Percentiles rank a stretch among this genome's conserved stretches.
Evolutionary conservation across 2,113 vertebrate species (phyloP).

Genomic region (Pica pica): DNA sequence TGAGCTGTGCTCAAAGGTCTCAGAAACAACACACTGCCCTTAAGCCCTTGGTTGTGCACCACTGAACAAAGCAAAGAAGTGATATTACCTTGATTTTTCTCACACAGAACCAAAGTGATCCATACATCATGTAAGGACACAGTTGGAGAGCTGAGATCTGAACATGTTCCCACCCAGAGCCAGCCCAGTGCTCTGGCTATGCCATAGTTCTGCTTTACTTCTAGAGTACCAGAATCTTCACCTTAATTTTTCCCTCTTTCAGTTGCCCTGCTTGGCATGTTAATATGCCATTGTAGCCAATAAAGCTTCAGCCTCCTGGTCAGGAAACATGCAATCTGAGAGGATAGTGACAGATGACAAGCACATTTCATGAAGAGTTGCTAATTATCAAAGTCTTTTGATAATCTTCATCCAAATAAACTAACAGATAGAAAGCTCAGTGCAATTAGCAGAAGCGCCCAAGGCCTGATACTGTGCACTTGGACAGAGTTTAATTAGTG

Average conservation of each 20-base stretch:
- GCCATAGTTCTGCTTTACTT: background rate
- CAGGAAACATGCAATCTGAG: background rate
- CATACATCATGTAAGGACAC: background rate
- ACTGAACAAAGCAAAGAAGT: background rate
- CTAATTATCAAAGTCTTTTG: conserved; percentile 1
- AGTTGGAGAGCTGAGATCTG: background rate
- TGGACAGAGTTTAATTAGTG: background rate
- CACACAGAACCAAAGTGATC: background rate
- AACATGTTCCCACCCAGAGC: background rate
- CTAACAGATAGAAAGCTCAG: conserved; percentile 22
- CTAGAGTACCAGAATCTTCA: background rate
- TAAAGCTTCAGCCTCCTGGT: background rate
- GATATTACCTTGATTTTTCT: background rate
- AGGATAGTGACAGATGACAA: background rate
- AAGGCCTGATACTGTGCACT: background rate
- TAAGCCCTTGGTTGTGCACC: background rate
- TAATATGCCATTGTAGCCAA: background rate
- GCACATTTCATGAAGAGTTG: background rate
- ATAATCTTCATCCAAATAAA: background rate
- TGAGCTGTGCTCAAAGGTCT: background rate
- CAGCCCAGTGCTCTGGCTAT: background rate
- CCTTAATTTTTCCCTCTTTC: background rate
- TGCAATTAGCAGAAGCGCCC: background rate
- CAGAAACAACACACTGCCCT: background rate
- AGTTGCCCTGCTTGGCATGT: background rate